These are phyloP conservation scores for Embidobia sp. DNA, from an alignment of 2,888 invertebrate genomes.

Conservation along the genomic window DNA sequence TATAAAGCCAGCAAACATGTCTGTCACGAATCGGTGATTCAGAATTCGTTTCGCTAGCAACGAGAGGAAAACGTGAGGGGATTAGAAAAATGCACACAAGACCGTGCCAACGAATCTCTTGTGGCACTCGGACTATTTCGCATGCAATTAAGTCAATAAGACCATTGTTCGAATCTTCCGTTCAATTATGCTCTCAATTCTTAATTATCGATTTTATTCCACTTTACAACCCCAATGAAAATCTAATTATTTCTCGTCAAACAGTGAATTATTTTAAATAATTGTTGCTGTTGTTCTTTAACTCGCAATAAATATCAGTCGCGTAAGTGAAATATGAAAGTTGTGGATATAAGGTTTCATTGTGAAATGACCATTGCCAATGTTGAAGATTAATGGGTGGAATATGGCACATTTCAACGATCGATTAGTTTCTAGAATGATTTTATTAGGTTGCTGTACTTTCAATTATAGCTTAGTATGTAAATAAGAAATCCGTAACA, in stretches of 20 bases:
- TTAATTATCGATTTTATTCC: neutral
- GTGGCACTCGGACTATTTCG: conserved; percentile 23
- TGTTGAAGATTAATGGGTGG: conserved; percentile 16
- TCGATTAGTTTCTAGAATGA: conserved; percentile 19
- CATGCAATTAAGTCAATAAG: conserved; percentile 35
- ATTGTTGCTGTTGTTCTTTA: no score
- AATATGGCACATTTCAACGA: conserved; percentile 17
- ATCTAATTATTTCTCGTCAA: no score
- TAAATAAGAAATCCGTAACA: conserved; percentile 28
- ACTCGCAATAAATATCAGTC: neutral
- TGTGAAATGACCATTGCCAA: neutral
- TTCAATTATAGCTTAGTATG: conserved; percentile 19
- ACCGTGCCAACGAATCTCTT: conserved; percentile 49
- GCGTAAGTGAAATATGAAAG: conserved; percentile 12
- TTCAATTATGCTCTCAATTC: neutral
- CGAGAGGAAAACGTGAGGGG: conserved; percentile 48
- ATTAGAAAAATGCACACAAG: conserved; percentile 42
- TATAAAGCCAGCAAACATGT: conserved; percentile 15
- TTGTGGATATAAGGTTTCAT: neutral
- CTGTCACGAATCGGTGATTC: conserved; percentile 49
- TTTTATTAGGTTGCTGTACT: conserved; percentile 25
- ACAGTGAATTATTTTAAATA: no score
- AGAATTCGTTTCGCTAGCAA: conserved; percentile 19
- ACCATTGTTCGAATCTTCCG: conserved; percentile 14
- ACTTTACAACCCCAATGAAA: no score